phyloP scores from a whole-genome alignment of 2,888 invertebrate genomes.

The Nemotelus nigrinus region DNA sequence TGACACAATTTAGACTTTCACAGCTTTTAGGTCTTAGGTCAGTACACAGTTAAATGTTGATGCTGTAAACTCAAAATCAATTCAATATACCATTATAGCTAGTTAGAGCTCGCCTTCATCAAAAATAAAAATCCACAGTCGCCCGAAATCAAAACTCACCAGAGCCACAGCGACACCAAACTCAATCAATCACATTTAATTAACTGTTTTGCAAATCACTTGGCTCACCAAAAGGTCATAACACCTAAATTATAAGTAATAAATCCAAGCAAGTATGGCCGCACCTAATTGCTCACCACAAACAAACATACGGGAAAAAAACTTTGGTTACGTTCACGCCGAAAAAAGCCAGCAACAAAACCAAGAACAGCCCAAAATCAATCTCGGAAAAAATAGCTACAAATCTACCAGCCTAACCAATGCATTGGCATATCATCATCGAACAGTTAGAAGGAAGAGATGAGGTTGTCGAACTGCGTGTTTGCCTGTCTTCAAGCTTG shows the following conservation, averaged over 20 bases:
- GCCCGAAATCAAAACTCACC: no score
- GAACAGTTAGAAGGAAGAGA: conserved; percentile 32
- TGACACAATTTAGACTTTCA: no score
- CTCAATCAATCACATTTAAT: conserved; percentile 44
- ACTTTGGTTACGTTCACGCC: background rate
- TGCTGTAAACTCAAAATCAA: no score
- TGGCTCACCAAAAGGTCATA: conserved; percentile 36
- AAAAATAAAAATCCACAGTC: no score
- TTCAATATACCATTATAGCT: no score
- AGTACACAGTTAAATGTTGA: no score
- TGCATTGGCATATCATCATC: conserved; percentile 22
- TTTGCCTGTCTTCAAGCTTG: background rate
- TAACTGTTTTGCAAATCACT: conserved; percentile 41
- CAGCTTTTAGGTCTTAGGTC: no score
- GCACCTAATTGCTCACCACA: conserved; percentile 33
- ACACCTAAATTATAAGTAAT: conserved; percentile 37
- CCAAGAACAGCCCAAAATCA: background rate
- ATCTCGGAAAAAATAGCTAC: background rate
- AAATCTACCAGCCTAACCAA: conserved; percentile 14
- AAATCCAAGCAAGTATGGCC: conserved; percentile 33
- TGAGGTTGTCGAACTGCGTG: conserved; percentile 31
- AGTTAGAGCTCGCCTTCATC: no score
- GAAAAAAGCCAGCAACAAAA: background rate
- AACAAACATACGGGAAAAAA: conserved; percentile 27
- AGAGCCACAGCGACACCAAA: background rate